Evolutionary conservation across 2,113 vertebrate genomes (phyloP).

Genomic region (Salvelinus sp.): DNA sequence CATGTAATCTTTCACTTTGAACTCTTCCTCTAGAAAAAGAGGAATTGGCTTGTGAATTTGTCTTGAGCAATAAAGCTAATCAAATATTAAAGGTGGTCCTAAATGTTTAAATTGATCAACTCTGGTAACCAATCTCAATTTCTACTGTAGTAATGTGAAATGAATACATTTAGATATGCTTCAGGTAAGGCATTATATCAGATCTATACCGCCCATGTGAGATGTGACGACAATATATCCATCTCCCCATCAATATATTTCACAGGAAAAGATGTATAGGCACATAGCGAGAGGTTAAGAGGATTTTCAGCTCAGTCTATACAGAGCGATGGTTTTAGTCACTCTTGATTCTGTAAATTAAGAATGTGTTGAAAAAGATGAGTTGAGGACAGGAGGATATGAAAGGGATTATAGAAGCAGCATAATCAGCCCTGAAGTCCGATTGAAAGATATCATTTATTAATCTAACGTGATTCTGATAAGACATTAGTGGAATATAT

Average conservation of each 20-base stretch:
- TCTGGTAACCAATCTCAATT: constrained; percentile 5
- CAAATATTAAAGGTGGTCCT: constrained; percentile 1
- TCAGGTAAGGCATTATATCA: not conserved
- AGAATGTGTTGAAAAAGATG: not conserved
- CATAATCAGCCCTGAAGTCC: not conserved
- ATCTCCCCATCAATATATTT: not conserved
- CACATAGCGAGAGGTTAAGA: not conserved
- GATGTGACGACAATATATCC: not conserved
- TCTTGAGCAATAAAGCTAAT: constrained; percentile 1
- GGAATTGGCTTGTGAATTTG: not conserved
- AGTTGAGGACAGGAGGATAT: not conserved
- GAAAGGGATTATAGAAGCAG: not conserved
- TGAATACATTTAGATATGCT: not conserved
- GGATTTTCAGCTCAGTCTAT: not conserved
- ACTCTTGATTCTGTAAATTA: not conserved
- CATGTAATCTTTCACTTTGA: no score
- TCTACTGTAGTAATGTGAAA: not conserved
- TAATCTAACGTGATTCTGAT: not conserved
- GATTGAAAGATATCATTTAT: not conserved
- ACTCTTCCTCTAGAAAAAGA: not conserved
- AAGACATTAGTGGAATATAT: not conserved
- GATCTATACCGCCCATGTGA: not conserved
- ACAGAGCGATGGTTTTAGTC: not conserved
- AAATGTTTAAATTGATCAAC: constrained; percentile 1
- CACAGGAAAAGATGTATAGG: no score